Conservation (phyloP, 2,888 invertebrate species). For the Lasioglossum leucozonium region DNA sequence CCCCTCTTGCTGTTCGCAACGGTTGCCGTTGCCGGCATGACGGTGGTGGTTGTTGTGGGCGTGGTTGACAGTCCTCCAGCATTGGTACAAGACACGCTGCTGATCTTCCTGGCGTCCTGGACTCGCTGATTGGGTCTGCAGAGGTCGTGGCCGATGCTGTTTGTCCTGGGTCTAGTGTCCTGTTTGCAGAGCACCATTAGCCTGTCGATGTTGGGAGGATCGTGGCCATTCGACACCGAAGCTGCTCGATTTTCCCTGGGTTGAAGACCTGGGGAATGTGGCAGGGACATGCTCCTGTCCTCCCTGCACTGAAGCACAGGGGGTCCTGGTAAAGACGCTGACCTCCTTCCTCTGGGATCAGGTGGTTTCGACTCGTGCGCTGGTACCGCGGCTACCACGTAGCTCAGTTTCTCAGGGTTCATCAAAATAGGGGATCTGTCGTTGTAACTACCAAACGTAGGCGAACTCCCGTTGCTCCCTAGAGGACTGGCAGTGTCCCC, state of each 20-base stretch:
- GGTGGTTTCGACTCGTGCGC: constrained; percentile 57
- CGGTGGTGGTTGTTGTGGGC: constrained; percentile 58
- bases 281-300: constrained; percentile 81
- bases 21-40: constrained; percentile 77
- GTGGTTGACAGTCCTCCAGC: constrained; percentile 55
- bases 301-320: constrained; percentile 76
- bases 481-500: constrained; percentile 80
- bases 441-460: constrained; percentile 79
- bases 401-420: constrained; percentile 79
- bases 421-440: constrained; percentile 80
- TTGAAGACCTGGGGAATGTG: constrained; percentile 79
- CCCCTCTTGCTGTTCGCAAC: constrained; percentile 83
- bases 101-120: constrained; percentile 85
- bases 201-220: constrained; percentile 72
- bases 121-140: constrained; percentile 56
- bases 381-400: constrained; percentile 73
- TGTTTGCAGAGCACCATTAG: constrained; percentile 49
- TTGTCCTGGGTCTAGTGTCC: constrained; percentile 78
- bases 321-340: constrained; percentile 80
- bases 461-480: constrained; percentile 79
- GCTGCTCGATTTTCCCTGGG: constrained; percentile 74
- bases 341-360: constrained; percentile 81
- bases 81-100: constrained; percentile 79
- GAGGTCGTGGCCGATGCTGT: constrained; percentile 77
- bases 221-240: constrained; percentile 68